Percentiles rank a stretch among this genome's conserved stretches.
These are phyloP conservation scores for Tretioscincus oriximinensis DNA, from an alignment of 2,113 vertebrate species.

Conservation along the genomic window DNA sequence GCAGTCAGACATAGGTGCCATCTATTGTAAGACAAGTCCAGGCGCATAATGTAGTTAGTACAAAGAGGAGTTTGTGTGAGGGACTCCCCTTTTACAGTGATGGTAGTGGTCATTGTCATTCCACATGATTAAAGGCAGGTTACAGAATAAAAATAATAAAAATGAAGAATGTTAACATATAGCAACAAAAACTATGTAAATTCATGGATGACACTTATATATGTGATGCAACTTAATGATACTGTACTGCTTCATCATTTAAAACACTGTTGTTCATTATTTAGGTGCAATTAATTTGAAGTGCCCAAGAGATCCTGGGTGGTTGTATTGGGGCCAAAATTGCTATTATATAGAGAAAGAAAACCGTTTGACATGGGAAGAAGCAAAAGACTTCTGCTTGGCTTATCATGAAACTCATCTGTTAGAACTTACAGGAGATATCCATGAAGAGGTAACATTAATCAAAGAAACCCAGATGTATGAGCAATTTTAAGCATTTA, in stretches of 20 bases:
- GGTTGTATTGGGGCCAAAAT: constrained; percentile 37
- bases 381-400: constrained; percentile 28
- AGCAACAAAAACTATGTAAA: no score
- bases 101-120: no score
- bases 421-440: not conserved
- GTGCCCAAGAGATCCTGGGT: constrained; percentile 31
- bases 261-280: constrained; percentile 18
- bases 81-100: no score
- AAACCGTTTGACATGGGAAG: not conserved
- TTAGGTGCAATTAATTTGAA: constrained; percentile 30
- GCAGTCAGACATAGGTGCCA: no score
- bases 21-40: no score
- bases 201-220: no score
- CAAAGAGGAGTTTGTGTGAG: no score
- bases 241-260: not conserved
- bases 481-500: not conserved
- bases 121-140: no score
- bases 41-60: no score
- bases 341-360: constrained; percentile 32
- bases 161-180: no score
- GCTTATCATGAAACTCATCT: constrained; percentile 24
- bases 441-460: constrained; percentile 28
- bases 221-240: not conserved
- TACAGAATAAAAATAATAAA: no score
- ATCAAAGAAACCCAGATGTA: not conserved